These are phyloP conservation scores for Ariopsis seemanni DNA, from an alignment of 2,113 vertebrate species.

Conservation along the genomic window DNA sequence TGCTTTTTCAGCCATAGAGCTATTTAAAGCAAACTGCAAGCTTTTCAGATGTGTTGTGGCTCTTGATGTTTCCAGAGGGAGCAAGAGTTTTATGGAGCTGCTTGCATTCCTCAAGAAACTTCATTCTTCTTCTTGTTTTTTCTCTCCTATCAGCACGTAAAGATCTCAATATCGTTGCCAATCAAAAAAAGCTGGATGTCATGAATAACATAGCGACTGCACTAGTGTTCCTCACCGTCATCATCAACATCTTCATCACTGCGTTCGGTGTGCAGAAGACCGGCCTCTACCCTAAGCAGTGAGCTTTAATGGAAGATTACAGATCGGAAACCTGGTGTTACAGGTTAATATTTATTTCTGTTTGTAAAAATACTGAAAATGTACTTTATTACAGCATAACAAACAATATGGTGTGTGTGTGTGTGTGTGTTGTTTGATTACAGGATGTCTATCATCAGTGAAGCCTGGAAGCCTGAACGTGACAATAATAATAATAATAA, in stretches of 20 bases:
- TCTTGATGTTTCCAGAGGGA: not conserved
- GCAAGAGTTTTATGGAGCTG: not conserved
- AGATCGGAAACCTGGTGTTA: not conserved
- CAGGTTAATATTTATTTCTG: conserved; percentile 13
- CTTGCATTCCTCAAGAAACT: not conserved
- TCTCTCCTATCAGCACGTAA: conserved; percentile 73
- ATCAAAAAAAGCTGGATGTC: conserved; percentile 79
- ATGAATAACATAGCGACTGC: conserved; percentile 81
- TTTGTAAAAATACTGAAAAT: not conserved
- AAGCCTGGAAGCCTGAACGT: not conserved
- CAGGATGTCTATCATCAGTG: not conserved
- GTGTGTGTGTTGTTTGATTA: not conserved
- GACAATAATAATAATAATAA: not conserved
- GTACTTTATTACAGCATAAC: not conserved
- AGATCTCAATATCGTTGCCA: conserved; percentile 81
- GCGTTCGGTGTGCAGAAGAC: conserved; percentile 86
- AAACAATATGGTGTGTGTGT: not conserved
- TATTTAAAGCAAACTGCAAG: not conserved
- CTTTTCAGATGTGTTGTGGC: not conserved
- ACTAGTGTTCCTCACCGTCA: conserved; percentile 82
- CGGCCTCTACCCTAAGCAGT: conserved; percentile 74
- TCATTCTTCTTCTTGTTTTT: not conserved
- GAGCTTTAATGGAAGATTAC: conserved; percentile 52
- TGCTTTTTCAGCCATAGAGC: not conserved
- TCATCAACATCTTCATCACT: conserved; percentile 88